A percentile compares a stretch with the other conserved stretches of the same genome.
These are phyloP conservation scores for Bombus soroeensis DNA, from an alignment of 1,140 invertebrate species.

Conservation along the genomic window DNA sequence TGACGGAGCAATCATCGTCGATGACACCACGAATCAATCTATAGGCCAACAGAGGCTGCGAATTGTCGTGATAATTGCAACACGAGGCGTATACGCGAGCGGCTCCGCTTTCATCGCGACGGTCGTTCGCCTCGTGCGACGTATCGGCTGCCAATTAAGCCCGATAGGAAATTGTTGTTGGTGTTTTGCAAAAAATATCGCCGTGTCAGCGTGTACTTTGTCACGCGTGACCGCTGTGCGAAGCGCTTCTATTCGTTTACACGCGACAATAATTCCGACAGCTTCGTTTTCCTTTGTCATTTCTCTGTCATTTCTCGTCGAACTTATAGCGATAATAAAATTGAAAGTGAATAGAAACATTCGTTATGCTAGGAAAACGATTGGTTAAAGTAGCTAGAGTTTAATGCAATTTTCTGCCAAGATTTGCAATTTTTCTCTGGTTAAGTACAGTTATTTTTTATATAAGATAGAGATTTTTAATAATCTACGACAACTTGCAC, in stretches of 20 bases:
- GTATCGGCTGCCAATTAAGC: slow-evolving; percentile 55
- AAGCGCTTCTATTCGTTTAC: background rate
- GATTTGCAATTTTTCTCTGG: too few relatives aligned
- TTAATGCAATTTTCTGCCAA: too few relatives aligned
- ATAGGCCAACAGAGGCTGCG: slow-evolving; percentile 10
- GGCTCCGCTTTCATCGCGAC: slow-evolving; percentile 22
- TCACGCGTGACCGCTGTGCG: background rate
- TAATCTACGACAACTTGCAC: background rate
- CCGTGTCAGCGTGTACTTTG: slow-evolving; percentile 17
- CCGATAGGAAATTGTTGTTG: slow-evolving; percentile 42
- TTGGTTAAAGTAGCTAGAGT: too few relatives aligned
- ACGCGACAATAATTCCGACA: background rate
- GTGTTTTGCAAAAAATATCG: slow-evolving; percentile 32
- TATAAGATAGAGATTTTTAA: background rate
- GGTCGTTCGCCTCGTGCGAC: slow-evolving; percentile 30
- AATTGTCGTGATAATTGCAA: slow-evolving; percentile 63
- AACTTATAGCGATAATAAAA: too few relatives aligned
- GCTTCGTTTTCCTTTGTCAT: too few relatives aligned
- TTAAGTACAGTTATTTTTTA: too few relatives aligned
- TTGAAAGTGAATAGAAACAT: too few relatives aligned
- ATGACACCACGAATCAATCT: slow-evolving; percentile 44
- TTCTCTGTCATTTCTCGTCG: too few relatives aligned
- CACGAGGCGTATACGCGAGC: slow-evolving; percentile 30
- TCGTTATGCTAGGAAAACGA: too few relatives aligned
- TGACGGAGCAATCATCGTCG: slow-evolving; percentile 8